These are phyloP conservation scores for Tanytarsus gracilentus DNA, from an alignment of 2,888 invertebrate genomes.

Conservation along the genomic window DNA sequence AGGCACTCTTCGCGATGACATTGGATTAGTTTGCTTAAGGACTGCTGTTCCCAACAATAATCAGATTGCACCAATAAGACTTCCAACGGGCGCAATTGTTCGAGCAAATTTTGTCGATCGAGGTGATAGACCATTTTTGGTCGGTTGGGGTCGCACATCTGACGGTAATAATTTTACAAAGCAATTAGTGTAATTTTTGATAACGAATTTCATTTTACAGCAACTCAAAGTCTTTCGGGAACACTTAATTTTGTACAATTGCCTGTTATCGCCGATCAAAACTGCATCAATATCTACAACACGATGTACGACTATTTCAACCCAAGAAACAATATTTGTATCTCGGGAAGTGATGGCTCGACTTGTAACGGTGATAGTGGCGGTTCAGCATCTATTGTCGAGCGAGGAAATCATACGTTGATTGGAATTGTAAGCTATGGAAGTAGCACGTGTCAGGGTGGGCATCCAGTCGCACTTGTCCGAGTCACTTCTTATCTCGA, in stretches of 20 bases:
- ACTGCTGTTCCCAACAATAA: too few relatives aligned
- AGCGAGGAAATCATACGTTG: neutral
- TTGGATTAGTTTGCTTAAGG: slow-evolving; percentile 5
- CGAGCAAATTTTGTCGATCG: slow-evolving; percentile 1
- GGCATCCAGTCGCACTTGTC: slow-evolving; percentile 3
- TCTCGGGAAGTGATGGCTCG: neutral
- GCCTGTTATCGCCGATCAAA: slow-evolving; percentile 3
- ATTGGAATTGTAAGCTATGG: slow-evolving; percentile 20
- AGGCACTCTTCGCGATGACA: slow-evolving; percentile 7
- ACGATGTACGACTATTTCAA: neutral
- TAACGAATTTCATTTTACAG: neutral
- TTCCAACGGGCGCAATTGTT: neutral
- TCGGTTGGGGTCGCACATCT: neutral
- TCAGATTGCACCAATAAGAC: slow-evolving; percentile 1
- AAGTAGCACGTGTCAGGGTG: slow-evolving; percentile 11
- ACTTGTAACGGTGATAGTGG: slow-evolving; percentile 16
- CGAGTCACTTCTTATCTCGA: slow-evolving; percentile 13
- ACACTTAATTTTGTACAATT: neutral
- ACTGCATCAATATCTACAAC: neutral
- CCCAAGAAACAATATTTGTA: neutral
- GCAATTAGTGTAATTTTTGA: neutral
- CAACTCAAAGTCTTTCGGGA: neutral
- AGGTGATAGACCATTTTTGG: neutral
- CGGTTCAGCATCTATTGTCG: neutral
- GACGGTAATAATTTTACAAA: slow-evolving; percentile 1